phyloP scores from a whole-genome alignment of 2,888 invertebrate species.

The Tromatobia lineatoria region DNA sequence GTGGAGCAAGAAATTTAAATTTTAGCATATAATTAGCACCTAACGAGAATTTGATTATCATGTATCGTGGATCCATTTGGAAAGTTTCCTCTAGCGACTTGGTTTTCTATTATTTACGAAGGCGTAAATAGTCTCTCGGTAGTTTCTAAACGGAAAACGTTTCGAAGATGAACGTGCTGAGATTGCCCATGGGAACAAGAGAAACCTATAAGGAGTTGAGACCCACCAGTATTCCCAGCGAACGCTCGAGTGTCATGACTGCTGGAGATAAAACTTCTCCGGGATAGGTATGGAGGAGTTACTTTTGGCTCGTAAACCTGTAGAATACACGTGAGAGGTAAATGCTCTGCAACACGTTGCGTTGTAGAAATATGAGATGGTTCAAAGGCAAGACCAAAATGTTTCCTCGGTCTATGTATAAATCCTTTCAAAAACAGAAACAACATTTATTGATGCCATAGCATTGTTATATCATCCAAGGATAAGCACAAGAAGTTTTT shows the following conservation, averaged over 20 bases:
- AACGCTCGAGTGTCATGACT: conserved; percentile 37
- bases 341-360: conserved; percentile 10
- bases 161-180: conserved; percentile 55
- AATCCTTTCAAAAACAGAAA: neutral
- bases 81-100: too few relatives aligned
- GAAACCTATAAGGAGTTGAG: conserved; percentile 19
- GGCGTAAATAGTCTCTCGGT: neutral
- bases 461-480: too few relatives aligned
- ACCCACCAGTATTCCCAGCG: neutral
- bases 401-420: neutral
- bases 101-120: too few relatives aligned
- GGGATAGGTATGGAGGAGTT: conserved; percentile 25
- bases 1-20: too few relatives aligned
- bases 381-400: neutral
- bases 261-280: conserved; percentile 39
- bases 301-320: conserved; percentile 34
- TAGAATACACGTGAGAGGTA: conserved; percentile 9
- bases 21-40: too few relatives aligned
- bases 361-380: neutral
- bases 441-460: too few relatives aligned
- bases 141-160: conserved; percentile 11
- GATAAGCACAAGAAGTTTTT: too few relatives aligned
- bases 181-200: conserved; percentile 51
- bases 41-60: too few relatives aligned
- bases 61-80: too few relatives aligned